Base-by-base conservation (phyloP, 2,888 invertebrate genomes). In the Callinectes sapidus region DNA sequence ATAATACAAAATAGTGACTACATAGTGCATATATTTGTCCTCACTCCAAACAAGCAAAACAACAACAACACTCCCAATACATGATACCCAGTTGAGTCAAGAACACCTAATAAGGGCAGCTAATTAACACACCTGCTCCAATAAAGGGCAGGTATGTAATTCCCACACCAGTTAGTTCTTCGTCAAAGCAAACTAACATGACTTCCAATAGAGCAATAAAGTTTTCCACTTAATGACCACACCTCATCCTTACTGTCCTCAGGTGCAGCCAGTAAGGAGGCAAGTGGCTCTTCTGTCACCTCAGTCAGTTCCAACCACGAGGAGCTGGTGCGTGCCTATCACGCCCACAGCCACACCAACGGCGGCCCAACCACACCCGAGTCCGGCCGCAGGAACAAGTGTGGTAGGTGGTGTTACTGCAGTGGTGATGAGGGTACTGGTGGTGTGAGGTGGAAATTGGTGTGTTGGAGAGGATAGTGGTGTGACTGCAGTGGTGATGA, bases 261-360 rank as follows among this genome's bases (percentile, higher is more conserved):
- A 39, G 42, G 48, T 71, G 55, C 55, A 16, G 35, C 90, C 54
- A 92, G 77, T 91, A 93, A 93, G 90, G 93, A 93, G 39, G 93
- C 93, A 8, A 93, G 93, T 39, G 93, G 93, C 1, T 93, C 93
- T 6, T 93, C 93, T 13, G 93, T 93, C 23, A 93, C 93, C 0
- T 93, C 93, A 2, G 91, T 93, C 18, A 93, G 93, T 91, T 91
- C 91, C 35, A 93, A 93, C 89, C 93, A 93, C 81, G 93, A 93
- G 86, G 93, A 93, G 87, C 42, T 93, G 32, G 91, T 93, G 54
- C 81, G 93, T 0, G 93, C 93, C 54, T 93, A 91, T 87, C 91
- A 93, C 14, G 93, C 93, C 91, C 93, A 93, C 71, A 55, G 87
- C 87, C 87, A 86, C 66, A 89, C 91, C 71, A 54, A 71, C 18